Evolutionary conservation across 2,113 vertebrate genomes (phyloP).

Genomic region (Crotalus helleri): DNA sequence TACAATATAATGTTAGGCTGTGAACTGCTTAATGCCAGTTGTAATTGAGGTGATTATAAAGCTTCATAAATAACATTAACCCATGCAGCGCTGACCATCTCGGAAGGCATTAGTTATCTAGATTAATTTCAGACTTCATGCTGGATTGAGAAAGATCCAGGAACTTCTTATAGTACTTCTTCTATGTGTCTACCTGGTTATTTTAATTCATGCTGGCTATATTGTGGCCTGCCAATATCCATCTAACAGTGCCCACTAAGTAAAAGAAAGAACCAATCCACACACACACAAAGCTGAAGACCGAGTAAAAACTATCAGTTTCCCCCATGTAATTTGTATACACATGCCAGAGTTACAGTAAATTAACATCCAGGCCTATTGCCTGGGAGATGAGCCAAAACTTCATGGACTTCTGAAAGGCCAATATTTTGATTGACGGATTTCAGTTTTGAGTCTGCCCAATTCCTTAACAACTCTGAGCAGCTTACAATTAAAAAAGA

Average conservation of each 20-base stretch:
- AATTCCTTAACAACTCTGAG: background rate
- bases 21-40: background rate
- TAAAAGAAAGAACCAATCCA: background rate
- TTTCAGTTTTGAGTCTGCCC: background rate
- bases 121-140: background rate
- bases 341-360: background rate
- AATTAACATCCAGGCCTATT: background rate
- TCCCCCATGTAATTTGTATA: background rate
- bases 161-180: background rate
- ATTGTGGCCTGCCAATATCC: background rate
- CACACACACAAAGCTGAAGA: background rate
- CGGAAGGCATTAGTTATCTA: background rate
- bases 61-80: background rate
- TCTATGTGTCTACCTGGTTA: background rate
- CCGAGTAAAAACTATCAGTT: background rate
- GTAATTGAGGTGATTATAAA: background rate
- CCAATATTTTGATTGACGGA: background rate
- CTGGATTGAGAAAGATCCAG: background rate
- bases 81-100: background rate
- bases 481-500: background rate
- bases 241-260: background rate
- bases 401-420: background rate
- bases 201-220: background rate
- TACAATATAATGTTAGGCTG: background rate
- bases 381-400: background rate